Conservation (phyloP, 2,888 invertebrate species). For the Chrysotoxum bicinctum region DNA sequence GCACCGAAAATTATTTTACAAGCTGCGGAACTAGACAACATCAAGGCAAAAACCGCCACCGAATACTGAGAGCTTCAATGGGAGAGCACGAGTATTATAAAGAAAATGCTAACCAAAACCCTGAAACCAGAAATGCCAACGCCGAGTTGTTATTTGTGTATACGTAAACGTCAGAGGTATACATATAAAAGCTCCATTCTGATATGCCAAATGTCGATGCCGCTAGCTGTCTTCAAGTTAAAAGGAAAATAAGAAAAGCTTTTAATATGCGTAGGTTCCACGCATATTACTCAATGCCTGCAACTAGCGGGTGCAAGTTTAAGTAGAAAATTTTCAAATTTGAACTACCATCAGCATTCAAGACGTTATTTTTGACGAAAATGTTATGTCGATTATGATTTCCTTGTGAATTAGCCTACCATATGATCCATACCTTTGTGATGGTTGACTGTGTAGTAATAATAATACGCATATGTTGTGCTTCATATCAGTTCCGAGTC, state of each 20-base stretch:
- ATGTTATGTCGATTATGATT: no score
- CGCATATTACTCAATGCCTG: no score
- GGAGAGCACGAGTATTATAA: conserved; percentile 58
- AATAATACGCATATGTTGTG: no score
- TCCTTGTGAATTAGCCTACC: no score
- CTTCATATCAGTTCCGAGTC: no score
- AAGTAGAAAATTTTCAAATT: no score
- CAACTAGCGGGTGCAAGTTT: no score
- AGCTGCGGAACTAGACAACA: background rate
- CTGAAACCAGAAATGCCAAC: conserved; percentile 3
- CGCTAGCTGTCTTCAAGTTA: background rate
- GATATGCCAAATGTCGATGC: background rate
- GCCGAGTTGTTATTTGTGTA: background rate
- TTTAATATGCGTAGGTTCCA: no score
- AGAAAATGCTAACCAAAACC: conserved; percentile 18
- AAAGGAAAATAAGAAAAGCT: background rate
- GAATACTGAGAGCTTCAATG: conserved; percentile 52
- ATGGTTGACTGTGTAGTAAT: no score
- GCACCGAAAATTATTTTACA: background rate
- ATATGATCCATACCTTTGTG: no score
- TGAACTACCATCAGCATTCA: no score
- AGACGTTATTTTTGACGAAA: no score
- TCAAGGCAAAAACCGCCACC: conserved; percentile 25
- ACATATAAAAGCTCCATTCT: background rate
- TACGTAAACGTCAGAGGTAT: background rate